Conservation (phyloP, 2,888 invertebrate genomes). For the Tribolium freemani region DNA sequence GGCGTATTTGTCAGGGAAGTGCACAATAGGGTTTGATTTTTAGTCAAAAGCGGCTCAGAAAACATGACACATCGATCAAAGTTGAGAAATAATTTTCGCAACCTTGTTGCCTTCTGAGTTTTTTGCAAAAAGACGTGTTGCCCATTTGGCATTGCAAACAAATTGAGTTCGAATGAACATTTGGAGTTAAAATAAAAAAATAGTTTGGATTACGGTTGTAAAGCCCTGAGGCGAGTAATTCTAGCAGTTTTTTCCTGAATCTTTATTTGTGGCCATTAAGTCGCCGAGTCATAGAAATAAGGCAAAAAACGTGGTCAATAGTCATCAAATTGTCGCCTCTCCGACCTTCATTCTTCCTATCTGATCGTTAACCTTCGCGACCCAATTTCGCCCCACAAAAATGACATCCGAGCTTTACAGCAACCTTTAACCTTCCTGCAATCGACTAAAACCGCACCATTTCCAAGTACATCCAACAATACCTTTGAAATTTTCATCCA, state of each 20-base stretch:
- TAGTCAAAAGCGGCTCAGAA: background rate
- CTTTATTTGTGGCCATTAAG: too few relatives aligned
- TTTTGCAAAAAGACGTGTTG: too few relatives aligned
- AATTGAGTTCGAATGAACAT: too few relatives aligned
- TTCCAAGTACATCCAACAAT: background rate
- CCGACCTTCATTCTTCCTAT: background rate
- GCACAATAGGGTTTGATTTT: background rate
- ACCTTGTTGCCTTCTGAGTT: background rate
- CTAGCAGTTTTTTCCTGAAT: too few relatives aligned
- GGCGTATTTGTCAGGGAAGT: background rate
- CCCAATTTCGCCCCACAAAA: background rate
- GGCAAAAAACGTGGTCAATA: background rate
- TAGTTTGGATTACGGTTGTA: too few relatives aligned
- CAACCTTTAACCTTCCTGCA: background rate
- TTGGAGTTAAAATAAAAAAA: too few relatives aligned
- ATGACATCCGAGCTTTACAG: background rate
- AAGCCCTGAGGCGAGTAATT: too few relatives aligned
- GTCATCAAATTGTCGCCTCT: background rate
- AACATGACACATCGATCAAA: background rate
- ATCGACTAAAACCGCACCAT: background rate
- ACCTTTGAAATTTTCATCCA: background rate
- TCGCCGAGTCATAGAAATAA: too few relatives aligned
- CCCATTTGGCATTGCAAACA: too few relatives aligned
- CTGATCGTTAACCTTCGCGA: slow-evolving; percentile 15
- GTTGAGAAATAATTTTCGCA: background rate